These are phyloP conservation scores for Leptonema lineaticorne DNA, from an alignment of 1,140 invertebrate genomes.

Conservation along the genomic window DNA sequence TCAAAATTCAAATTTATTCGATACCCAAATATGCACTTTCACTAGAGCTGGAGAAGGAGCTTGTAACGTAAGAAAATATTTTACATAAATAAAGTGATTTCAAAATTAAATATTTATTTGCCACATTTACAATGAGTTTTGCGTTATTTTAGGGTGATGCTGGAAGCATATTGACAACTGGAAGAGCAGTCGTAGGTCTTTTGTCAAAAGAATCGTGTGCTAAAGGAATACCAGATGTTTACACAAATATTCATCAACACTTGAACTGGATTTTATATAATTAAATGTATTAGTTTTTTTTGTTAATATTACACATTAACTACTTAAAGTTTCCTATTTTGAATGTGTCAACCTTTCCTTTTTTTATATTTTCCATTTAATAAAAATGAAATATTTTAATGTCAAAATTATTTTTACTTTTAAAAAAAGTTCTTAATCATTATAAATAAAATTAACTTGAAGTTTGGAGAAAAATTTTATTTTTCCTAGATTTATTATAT, in stretches of 20 bases:
- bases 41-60: slow-evolving; percentile 58
- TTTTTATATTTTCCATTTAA: too few relatives aligned
- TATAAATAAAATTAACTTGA: too few relatives aligned
- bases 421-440: too few relatives aligned
- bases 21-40: slow-evolving; percentile 58
- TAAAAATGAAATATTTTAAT: too few relatives aligned
- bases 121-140: not conserved
- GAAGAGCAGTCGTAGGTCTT: slow-evolving; percentile 59
- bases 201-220: slow-evolving; percentile 68
- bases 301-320: not conserved
- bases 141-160: slow-evolving; percentile 59
- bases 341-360: too few relatives aligned
- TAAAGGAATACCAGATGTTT: slow-evolving; percentile 63
- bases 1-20: slow-evolving; percentile 41
- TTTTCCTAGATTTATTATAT: too few relatives aligned
- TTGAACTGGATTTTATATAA: slow-evolving; percentile 52
- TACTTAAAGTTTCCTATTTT: not conserved
- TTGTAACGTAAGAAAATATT: slow-evolving; percentile 53
- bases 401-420: too few relatives aligned
- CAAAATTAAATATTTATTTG: not conserved
- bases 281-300: not conserved
- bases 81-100: slow-evolving; percentile 31
- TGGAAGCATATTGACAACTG: slow-evolving; percentile 57
- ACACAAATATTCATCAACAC: slow-evolving; percentile 57
- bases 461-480: too few relatives aligned